phyloP scores from a whole-genome alignment of 2,113 vertebrate genomes.

The Axis porcinus region DNA sequence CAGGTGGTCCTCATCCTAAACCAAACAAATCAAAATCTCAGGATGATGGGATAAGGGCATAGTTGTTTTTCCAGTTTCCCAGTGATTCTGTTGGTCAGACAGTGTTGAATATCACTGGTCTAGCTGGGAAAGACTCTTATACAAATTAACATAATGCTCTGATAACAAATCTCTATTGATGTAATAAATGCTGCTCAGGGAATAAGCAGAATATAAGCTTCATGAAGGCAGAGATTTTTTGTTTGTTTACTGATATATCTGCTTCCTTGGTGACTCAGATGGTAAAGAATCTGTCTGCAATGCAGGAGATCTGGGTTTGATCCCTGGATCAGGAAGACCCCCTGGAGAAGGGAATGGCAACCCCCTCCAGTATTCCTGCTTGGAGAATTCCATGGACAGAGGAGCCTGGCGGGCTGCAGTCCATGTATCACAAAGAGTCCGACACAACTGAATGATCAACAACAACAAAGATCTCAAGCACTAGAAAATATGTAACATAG shows the following conservation, averaged over 20 bases:
- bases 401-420: not conserved
- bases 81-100: not conserved
- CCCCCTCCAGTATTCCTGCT: not conserved
- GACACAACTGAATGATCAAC: not conserved
- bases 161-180: not conserved
- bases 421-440: not conserved
- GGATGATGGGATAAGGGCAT: not conserved
- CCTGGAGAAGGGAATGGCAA: not conserved
- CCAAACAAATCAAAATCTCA: not conserved
- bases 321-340: not conserved
- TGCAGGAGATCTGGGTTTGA: not conserved
- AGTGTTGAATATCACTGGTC: not conserved
- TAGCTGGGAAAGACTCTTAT: not conserved
- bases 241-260: not conserved
- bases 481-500: not conserved
- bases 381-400: not conserved
- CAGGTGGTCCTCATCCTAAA: too few relatives aligned
- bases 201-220: not conserved
- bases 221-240: not conserved
- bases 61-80: not conserved
- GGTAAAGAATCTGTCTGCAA: not conserved
- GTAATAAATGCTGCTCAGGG: not conserved
- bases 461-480: not conserved
- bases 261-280: not conserved
- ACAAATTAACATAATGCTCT: not conserved